Evolutionary conservation across 2,113 vertebrate genomes (phyloP), one percentile per base, ranked within the genome.

Genomic region (Ophthalmolycus amberensis): DNA sequence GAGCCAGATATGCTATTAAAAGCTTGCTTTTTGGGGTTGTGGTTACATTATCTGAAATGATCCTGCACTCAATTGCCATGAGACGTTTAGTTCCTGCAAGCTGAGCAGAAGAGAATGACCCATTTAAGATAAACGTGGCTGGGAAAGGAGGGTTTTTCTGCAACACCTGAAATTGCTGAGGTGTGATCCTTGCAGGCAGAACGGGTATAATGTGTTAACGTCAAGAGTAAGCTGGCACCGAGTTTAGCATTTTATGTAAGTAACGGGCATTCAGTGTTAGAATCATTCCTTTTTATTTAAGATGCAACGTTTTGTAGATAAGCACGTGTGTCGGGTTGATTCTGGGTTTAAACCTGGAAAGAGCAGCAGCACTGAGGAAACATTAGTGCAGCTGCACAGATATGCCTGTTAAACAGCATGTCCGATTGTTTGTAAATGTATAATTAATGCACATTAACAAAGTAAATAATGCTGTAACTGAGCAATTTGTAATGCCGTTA

Each of bases 81-180:
- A 11, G 75, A 34, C 42, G 60, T 18, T 44, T 52, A 29, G 44
- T 80, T 68, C 77, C 50, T 71, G 56, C 58, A 67, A 79, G 52
- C 12, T 32, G 34, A 81, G 83, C 59, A 52, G 9, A 79, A 68
- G 32, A 40, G 62, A 77, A 75, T 71, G 65, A 88, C 70, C 20
- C 50, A 72, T 59, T 88, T 75, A 72, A 77, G 71, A n/a, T 16
- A 70, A 71, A 79, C 59, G n/a, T 6, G 34, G 65, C n/a, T 22
- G 40, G 32, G 40, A 70, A 37, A 25, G 8, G 44, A 73, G 4
- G 46, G 63, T 3, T 67, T 50, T 44, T 58, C 9, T 16, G 3
- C 11, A 62, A 59, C 37, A 15, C 34, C 38, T n/a, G 56, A 42
- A 50, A 48, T 32, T 58, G 64, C 83, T 71, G 65, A 75, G 78